Evolutionary conservation across 2,113 vertebrate species (phyloP).

Genomic region (Potamarius usumacintae): DNA sequence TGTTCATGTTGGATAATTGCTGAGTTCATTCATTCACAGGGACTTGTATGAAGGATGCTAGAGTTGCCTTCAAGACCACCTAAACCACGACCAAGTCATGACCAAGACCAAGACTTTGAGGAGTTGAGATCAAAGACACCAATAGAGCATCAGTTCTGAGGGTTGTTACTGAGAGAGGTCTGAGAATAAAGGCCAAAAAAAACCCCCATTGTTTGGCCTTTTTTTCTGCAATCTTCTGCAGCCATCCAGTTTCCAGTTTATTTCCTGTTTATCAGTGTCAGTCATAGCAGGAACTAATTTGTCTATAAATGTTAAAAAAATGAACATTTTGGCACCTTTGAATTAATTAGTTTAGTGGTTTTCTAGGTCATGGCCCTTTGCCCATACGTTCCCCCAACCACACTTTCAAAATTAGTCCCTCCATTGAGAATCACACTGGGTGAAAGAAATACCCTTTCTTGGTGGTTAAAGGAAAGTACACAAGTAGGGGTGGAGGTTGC

Average conservation of each 20-base stretch:
- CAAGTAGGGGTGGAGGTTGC: not conserved
- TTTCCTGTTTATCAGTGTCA: not conserved
- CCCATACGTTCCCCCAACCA: not conserved
- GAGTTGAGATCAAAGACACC: not conserved
- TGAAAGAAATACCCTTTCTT: not conserved
- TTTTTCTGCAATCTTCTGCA: no score
- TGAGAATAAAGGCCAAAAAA: not conserved
- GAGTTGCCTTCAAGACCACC: no score
- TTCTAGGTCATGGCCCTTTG: not conserved
- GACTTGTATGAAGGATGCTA: not conserved
- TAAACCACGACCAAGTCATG: no score
- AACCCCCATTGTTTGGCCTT: no score
- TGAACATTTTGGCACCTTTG: not conserved
- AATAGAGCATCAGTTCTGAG: not conserved
- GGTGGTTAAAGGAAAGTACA: slow-evolving; percentile 10
- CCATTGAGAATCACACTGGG: not conserved
- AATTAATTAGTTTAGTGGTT: no score
- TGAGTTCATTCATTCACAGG: not conserved
- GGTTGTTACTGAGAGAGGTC: not conserved
- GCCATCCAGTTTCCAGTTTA: not conserved
- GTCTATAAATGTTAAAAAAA: not conserved
- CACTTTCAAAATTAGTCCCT: not conserved
- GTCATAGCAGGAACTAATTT: not conserved
- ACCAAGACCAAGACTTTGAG: no score
- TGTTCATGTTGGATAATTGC: not conserved